Conservation (phyloP, 2,888 invertebrate genomes). For the Volucella inanis region DNA sequence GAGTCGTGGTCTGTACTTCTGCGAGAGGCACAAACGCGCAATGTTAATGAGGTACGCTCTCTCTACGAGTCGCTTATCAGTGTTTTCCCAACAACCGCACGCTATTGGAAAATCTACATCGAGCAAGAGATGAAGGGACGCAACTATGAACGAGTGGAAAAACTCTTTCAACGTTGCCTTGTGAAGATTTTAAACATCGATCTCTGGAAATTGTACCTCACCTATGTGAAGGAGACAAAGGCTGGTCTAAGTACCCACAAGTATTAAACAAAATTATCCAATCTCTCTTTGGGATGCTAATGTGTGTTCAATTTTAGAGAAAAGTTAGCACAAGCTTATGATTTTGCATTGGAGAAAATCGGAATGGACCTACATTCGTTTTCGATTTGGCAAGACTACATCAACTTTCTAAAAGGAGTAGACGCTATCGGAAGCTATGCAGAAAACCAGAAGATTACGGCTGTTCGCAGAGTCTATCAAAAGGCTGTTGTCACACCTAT, state of each 20-base stretch:
- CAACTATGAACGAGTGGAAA: constrained; percentile 99
- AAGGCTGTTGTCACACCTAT: constrained; percentile 98
- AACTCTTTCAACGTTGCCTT: constrained; percentile 98
- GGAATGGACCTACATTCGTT: constrained; percentile 99
- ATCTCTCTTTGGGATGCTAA: not conserved
- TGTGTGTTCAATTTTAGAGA: constrained; percentile 86
- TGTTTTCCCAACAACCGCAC: constrained; percentile 97
- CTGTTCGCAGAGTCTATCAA: constrained; percentile 98
- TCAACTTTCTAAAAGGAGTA: constrained; percentile 96
- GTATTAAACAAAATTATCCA: constrained; percentile 84
- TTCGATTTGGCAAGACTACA: constrained; percentile 98
- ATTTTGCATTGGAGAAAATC: constrained; percentile 99
- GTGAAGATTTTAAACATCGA: constrained; percentile 99
- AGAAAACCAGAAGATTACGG: constrained; percentile 99
- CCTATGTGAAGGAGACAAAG: constrained; percentile 99
- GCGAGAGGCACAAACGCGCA: constrained; percentile 94
- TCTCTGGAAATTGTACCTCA: constrained; percentile 98
- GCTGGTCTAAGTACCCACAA: constrained; percentile 95
- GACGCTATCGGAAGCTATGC: constrained; percentile 99
- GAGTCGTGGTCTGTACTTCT: constrained; percentile 99
- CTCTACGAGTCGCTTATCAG: constrained; percentile 97
- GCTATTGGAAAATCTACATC: constrained; percentile 99
- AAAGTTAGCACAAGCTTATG: constrained; percentile 99
- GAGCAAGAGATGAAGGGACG: constrained; percentile 98
- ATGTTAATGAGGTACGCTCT: constrained; percentile 93